phyloP scores from a whole-genome alignment of 2,797 vertebrate species.

The Tarsius wallacei region DNA sequence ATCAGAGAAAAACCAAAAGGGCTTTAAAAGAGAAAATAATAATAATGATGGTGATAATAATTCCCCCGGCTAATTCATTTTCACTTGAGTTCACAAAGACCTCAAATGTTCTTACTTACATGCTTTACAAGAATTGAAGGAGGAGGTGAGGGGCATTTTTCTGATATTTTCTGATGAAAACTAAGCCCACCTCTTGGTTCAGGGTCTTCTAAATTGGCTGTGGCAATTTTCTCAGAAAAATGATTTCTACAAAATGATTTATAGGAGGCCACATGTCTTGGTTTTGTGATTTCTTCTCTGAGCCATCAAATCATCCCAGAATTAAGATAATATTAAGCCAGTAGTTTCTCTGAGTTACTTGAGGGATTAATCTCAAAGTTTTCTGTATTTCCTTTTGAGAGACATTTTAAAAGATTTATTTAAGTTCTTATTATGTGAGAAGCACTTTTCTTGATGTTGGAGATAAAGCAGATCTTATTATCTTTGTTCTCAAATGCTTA shows the following conservation, averaged over 20 bases:
- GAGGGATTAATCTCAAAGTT: background rate
- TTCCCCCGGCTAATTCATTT: conserved; percentile 34
- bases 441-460: background rate
- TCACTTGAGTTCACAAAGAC: background rate
- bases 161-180: background rate
- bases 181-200: background rate
- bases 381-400: background rate
- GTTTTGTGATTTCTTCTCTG: conserved; percentile 15
- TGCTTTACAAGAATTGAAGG: conserved; percentile 22
- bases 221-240: background rate
- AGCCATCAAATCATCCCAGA: conserved; percentile 36
- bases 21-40: conserved; percentile 2
- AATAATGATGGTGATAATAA: background rate
- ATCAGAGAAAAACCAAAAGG: conserved; percentile 3
- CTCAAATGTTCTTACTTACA: conserved; percentile 15
- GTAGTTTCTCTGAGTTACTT: conserved; percentile 6
- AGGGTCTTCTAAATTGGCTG: conserved; percentile 15
- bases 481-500: background rate
- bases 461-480: background rate
- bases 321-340: conserved; percentile 12
- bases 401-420: background rate
- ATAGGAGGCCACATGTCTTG: background rate
- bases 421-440: background rate
- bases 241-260: background rate
- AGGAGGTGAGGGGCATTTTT: background rate